Conservation (phyloP, 2,888 invertebrate genomes). For the Holacanthella duospinosa region DNA sequence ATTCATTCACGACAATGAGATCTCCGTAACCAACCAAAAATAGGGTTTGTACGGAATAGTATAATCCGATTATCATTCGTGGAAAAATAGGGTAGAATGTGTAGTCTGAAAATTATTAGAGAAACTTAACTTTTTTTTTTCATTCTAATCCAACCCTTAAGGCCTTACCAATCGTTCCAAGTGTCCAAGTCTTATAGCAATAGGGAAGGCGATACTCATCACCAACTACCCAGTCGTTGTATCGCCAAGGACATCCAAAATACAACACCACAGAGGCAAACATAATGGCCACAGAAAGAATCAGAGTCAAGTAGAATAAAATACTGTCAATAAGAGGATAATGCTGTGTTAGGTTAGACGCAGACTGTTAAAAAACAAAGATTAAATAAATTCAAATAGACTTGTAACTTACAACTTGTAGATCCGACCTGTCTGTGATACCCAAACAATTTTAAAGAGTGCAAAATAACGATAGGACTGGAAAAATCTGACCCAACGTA, state of each 20-base stretch:
- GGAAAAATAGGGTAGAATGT: neutral
- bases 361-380: neutral
- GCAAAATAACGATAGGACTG: conserved; percentile 13
- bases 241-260: conserved; percentile 16
- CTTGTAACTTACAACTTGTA: conserved; percentile 4
- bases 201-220: conserved; percentile 17
- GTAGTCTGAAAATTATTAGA: neutral
- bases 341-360: neutral
- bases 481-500: conserved; percentile 12
- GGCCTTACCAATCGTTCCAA: neutral
- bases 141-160: no score
- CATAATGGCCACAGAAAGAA: conserved; percentile 6
- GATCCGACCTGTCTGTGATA: conserved; percentile 10
- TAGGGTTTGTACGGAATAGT: neutral
- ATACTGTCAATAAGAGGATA: conserved; percentile 3
- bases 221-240: conserved; percentile 14
- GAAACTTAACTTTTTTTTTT: no score
- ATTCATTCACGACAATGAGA: neutral
- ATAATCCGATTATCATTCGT: neutral
- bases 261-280: conserved; percentile 12
- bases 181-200: conserved; percentile 5
- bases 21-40: neutral
- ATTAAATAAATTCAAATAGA: conserved; percentile 3
- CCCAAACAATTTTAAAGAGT: conserved; percentile 13
- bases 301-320: conserved; percentile 10